These are phyloP conservation scores for Hydractinia echinata DNA, from an alignment of 30 jellyfish, hydroid and myxozoan genomes.

Conservation along the genomic window DNA sequence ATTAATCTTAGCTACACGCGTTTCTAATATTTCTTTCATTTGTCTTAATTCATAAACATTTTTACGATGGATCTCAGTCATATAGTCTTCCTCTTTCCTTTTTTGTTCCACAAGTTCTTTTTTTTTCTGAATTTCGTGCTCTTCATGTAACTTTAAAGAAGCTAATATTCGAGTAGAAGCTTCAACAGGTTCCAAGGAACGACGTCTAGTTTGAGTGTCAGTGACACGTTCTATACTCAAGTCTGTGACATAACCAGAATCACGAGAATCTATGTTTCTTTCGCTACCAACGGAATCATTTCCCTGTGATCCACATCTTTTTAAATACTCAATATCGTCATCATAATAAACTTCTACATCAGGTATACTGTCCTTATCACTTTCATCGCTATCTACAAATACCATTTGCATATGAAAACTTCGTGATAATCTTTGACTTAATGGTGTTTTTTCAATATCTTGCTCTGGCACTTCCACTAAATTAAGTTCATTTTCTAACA, in stretches of 20 bases:
- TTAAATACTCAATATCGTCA: not conserved
- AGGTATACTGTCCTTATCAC: constrained; percentile 30
- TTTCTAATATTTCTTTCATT: constrained; percentile 20
- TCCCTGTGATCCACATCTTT: not conserved
- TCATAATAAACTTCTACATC: constrained; percentile 30
- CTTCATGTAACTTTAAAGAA: constrained; percentile 16
- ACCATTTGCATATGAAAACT: constrained; percentile 24
- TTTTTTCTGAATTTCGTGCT: constrained; percentile 7
- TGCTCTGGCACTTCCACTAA: constrained; percentile 2
- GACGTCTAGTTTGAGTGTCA: not conserved
- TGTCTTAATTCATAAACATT: constrained; percentile 14
- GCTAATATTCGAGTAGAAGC: constrained; percentile 28
- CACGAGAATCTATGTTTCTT: constrained; percentile 31
- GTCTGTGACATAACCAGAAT: constrained; percentile 34
- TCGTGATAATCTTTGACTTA: not conserved
- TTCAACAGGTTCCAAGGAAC: constrained; percentile 30
- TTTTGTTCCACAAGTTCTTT: not conserved
- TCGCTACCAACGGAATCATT: not conserved
- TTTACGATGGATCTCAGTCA: constrained; percentile 10
- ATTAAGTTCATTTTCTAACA: constrained; percentile 16
- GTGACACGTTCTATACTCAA: constrained; percentile 20
- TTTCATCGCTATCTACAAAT: constrained; percentile 37
- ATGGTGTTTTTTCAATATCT: not conserved
- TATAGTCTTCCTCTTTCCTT: constrained; percentile 6
- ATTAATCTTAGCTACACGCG: constrained; percentile 7